Conservation (phyloP, 2,113 vertebrate species). For the Ciconia boyciana region DNA sequence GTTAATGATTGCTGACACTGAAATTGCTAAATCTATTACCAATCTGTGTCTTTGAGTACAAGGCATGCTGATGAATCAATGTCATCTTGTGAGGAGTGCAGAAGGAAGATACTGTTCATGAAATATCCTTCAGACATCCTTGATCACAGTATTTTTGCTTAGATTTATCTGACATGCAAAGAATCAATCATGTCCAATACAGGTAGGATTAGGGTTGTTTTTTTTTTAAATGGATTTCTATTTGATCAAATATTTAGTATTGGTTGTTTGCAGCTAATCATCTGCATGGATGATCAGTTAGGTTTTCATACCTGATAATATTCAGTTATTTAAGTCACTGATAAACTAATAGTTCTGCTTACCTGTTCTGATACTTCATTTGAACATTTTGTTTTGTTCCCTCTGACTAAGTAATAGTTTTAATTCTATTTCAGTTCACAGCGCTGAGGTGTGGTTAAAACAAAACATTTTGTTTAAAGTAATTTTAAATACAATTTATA, state of each 20-base stretch:
- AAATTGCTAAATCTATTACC: not conserved
- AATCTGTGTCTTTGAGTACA: not conserved
- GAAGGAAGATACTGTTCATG: not conserved
- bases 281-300: not conserved
- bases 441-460: not conserved
- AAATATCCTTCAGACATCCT: not conserved
- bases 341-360: not conserved
- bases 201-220: accelerated
- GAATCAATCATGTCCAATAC: not conserved
- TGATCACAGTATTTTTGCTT: not conserved
- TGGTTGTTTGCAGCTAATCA: not conserved
- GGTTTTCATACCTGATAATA: not conserved
- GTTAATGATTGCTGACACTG: not conserved
- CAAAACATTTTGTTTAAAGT: not conserved
- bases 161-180: not conserved
- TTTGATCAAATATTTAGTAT: not conserved
- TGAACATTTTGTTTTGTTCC: not conserved
- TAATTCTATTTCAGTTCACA: not conserved
- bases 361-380: not conserved
- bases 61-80: not conserved
- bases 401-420: not conserved
- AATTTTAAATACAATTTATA: accelerated
- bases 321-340: not conserved
- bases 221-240: not conserved
- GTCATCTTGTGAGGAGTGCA: not conserved